Evolutionary conservation across 2,797 vertebrate species (phyloP), one percentile per base, ranked within the genome.

Genomic region (Bovichtus variegatus): DNA sequence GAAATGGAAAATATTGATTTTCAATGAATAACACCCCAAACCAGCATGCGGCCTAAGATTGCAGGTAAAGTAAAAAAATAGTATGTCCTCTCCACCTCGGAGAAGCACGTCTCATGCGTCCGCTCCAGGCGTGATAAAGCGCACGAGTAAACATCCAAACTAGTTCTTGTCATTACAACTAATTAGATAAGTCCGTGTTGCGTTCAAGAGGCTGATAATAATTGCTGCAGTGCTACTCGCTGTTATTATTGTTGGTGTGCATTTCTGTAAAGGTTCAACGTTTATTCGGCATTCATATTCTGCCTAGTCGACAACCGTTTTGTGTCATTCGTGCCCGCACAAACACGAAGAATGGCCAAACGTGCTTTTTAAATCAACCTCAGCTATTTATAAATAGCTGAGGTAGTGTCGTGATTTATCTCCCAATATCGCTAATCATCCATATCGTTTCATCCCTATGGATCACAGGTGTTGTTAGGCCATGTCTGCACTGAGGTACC

Each of bases 1-100:
- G 89, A 93, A 93, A 92, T 92, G 87, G 90, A 94, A 94, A 93
- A 92, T 92, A 93, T 93, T 88, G 92, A 93, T 94, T 93, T 93
- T 91, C 91, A 92, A 88, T 92, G 83, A 93, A 89, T 83, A 91
- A 91, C 91, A 88, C 83, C 87, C 81, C 74, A 87, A 90, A 92
- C 81, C 88, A 76, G 76, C 79, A 62, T 60, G 74, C 78, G 76
- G 62, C 63, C 78, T 53, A 27, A 84, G 78, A 83, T 78, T 84
- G 76, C 71, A 18, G 1, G 77, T 81, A 78, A 87, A 78, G 76
- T 71, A 31, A 47, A 44, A 76, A 81, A 81, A 80, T 40, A 71
- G 44, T n/a, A 15, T 58, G 49, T 25, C 12, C 16, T 82, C 27
- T 71, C 66, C 59, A 51, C 16, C 9, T 27, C 11, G 49, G 23